Conservation (phyloP, 2,113 vertebrate genomes). For the Spilogale gracilis region DNA sequence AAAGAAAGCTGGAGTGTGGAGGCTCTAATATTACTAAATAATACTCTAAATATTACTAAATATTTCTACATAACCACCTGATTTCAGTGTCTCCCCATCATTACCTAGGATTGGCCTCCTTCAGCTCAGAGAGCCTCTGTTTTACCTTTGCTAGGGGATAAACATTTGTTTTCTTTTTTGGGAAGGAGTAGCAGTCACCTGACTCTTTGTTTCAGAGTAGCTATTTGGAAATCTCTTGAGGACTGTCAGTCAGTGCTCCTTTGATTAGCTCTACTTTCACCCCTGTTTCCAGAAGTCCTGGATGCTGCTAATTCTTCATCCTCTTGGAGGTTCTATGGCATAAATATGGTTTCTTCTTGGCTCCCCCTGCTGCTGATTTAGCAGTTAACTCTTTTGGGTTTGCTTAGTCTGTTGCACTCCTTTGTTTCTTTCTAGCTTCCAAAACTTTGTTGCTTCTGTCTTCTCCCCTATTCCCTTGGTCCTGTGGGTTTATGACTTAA, state of each 20-base stretch:
- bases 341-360: background rate
- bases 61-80: background rate
- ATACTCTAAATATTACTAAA: too few species aligned
- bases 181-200: background rate
- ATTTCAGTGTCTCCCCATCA: background rate
- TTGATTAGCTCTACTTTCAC: slow-evolving; percentile 1
- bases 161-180: background rate
- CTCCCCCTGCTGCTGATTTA: background rate
- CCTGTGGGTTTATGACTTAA: background rate
- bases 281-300: background rate
- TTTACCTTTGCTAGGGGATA: background rate
- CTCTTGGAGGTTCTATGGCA: background rate
- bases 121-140: background rate
- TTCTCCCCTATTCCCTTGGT: background rate
- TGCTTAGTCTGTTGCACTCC: background rate
- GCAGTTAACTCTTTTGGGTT: background rate
- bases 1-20: background rate
- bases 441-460: background rate
- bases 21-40: background rate
- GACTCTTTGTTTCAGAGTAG: background rate
- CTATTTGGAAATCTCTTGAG: background rate
- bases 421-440: background rate
- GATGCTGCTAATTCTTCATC: background rate
- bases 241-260: background rate
- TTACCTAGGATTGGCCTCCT: background rate